Percentiles rank a stretch among this genome's conserved stretches.
Conservation (phyloP, 2,113 vertebrate genomes). For the Catharus minimus region DNA sequence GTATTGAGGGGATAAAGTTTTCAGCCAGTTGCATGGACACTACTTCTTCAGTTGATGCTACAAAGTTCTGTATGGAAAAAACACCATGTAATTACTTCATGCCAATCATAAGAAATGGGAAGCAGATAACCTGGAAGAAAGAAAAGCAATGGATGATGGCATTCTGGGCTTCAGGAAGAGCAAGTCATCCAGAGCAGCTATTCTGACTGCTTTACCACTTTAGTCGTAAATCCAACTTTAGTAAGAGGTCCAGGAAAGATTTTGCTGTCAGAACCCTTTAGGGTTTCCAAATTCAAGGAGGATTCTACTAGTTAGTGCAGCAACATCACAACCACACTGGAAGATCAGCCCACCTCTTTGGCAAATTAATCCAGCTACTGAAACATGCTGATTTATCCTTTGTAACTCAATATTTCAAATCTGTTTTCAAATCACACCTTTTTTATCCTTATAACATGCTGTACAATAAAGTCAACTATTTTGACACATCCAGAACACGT, state of each 20-base stretch:
- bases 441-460: neutral
- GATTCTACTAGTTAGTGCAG: neutral
- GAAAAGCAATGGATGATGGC: neutral
- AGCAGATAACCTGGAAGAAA: neutral
- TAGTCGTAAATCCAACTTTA: neutral
- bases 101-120: neutral
- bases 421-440: neutral
- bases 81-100: neutral
- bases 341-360: neutral
- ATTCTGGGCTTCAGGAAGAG: neutral
- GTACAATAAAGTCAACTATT: neutral
- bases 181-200: neutral
- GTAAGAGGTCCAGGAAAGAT: neutral
- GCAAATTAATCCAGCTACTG: neutral
- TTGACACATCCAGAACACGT: neutral
- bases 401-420: neutral
- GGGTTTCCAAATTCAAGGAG: neutral
- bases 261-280: neutral
- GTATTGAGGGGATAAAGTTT: neutral
- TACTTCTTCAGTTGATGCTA: neutral
- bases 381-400: neutral
- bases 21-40: neutral
- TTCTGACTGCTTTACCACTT: neutral
- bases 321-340: neutral
- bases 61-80: neutral